Conservation (phyloP, 2,113 vertebrate genomes). For the Jacana jacana region DNA sequence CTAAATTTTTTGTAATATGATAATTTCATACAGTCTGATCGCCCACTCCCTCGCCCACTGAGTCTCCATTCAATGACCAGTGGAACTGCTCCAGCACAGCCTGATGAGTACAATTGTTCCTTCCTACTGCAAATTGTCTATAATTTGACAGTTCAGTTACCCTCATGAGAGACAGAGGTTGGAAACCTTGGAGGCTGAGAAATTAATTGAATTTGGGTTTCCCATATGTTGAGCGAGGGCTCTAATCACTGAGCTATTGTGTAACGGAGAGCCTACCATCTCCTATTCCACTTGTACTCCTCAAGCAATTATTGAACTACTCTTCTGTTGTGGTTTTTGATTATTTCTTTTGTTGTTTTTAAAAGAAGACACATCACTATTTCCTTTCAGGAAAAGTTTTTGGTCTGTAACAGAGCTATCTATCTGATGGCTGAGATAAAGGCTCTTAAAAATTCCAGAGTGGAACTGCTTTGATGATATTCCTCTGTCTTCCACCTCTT, state of each 20-base stretch:
- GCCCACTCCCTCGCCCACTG: not conserved
- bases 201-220: conserved; percentile 32
- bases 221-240: not conserved
- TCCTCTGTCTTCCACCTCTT: fast-evolving
- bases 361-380: not conserved
- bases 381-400: not conserved
- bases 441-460: not conserved
- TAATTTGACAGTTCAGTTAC: not conserved
- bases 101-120: not conserved
- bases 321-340: not conserved
- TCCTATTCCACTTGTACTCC: not conserved
- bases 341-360: not conserved
- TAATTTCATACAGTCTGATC: not conserved
- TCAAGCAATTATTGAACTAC: not conserved
- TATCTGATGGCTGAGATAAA: not conserved
- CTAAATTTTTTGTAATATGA: not conserved
- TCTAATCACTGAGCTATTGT: not conserved
- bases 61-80: not conserved
- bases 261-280: not conserved
- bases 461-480: not conserved
- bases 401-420: not conserved
- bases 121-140: not conserved
- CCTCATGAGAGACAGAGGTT: not conserved
- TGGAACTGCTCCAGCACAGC: not conserved
- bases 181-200: not conserved